phyloP scores from a whole-genome alignment of 2,797 vertebrate species.

The Agapornis canus region DNA sequence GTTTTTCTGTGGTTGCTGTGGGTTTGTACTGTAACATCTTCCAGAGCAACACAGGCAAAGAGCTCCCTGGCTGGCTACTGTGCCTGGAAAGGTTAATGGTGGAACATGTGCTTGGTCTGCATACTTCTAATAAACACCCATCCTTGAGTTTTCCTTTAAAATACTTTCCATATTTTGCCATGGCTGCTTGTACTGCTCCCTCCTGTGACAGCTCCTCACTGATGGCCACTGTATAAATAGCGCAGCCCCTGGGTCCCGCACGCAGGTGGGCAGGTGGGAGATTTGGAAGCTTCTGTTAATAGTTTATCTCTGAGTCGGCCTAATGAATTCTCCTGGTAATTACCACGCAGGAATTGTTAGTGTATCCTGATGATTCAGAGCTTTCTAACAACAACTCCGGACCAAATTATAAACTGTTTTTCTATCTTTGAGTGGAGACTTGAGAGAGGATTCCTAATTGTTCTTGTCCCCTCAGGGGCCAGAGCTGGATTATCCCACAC shows the following conservation, averaged over 20 bases:
- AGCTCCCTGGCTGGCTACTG: background rate
- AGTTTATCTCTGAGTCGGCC: conserved; percentile 16
- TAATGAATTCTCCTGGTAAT: conserved; percentile 31
- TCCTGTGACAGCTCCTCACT: background rate
- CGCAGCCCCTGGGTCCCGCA: background rate
- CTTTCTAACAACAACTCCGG: conserved; percentile 55
- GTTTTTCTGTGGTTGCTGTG: background rate
- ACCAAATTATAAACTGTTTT: conserved; percentile 61
- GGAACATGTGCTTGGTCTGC: background rate
- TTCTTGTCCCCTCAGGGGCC: conserved; percentile 44
- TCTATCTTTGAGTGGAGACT: conserved; percentile 61
- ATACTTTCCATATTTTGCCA: background rate
- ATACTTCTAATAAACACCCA: background rate
- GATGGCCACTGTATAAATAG: background rate
- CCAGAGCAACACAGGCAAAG: background rate
- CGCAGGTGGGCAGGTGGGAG: conserved; percentile 12
- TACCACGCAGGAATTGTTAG: conserved; percentile 42
- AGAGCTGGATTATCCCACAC: conserved; percentile 53
- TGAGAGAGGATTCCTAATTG: conserved; percentile 61
- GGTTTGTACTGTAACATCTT: background rate
- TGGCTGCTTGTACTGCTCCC: background rate
- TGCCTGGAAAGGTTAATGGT: background rate
- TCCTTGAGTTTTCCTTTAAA: conserved; percentile 5
- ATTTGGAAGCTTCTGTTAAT: conserved; percentile 24
- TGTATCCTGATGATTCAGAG: conserved; percentile 62